These are phyloP conservation scores for Bicyclus anynana DNA, from an alignment of 1,140 invertebrate species.

Conservation along the genomic window DNA sequence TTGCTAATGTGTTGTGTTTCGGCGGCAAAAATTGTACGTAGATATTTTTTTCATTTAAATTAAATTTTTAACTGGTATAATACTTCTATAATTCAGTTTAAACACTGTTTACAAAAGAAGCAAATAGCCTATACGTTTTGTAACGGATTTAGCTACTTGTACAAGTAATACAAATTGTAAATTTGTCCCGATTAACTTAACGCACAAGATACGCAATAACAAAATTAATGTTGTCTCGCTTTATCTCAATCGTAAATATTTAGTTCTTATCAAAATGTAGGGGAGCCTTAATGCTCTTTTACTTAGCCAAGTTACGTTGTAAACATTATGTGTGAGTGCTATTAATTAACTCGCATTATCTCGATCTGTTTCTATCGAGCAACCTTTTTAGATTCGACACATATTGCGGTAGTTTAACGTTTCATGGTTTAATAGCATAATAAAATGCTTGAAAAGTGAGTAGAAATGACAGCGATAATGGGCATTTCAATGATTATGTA, in stretches of 20 bases:
- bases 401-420: neutral
- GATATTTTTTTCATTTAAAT: too few relatives aligned
- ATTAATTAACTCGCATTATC: neutral
- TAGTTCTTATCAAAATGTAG: slow-evolving; percentile 16
- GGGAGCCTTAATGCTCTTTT: slow-evolving; percentile 20
- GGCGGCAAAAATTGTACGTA: too few relatives aligned
- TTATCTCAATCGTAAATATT: slow-evolving; percentile 20
- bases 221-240: slow-evolving; percentile 4
- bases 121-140: neutral
- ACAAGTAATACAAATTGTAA: slow-evolving; percentile 6
- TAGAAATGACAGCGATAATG: neutral
- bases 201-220: slow-evolving; percentile 14
- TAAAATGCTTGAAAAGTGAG: neutral
- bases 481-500: neutral
- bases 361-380: neutral
- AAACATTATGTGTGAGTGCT: slow-evolving; percentile 3
- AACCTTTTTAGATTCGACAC: neutral
- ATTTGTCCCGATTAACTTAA: slow-evolving; percentile 17
- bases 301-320: slow-evolving; percentile 12
- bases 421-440: neutral
- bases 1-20: too few relatives aligned
- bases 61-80: too few relatives aligned
- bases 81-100: too few relatives aligned
- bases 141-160: neutral
- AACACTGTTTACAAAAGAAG: too few relatives aligned